Conservation (phyloP, 2,113 vertebrate species). For the Ahaetulla prasina region DNA sequence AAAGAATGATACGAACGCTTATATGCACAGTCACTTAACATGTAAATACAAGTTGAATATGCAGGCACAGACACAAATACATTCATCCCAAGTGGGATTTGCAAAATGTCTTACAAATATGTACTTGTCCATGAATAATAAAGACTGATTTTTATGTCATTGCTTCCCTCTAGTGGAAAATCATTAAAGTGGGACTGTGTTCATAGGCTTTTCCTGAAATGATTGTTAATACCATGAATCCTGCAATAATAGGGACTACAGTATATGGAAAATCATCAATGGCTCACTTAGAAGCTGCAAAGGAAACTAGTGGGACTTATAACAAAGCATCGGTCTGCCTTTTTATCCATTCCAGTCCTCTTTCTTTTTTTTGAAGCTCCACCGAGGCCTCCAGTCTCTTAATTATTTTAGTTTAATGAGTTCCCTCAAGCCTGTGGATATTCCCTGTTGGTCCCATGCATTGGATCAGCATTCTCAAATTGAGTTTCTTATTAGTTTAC, state of each 20-base stretch:
- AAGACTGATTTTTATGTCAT: not conserved
- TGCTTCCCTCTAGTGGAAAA: constrained; percentile 10
- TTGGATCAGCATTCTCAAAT: not conserved
- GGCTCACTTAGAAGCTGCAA: not conserved
- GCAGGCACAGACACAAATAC: not conserved
- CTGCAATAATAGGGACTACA: not conserved
- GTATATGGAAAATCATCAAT: not conserved
- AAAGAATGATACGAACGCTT: not conserved
- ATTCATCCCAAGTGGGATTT: not conserved
- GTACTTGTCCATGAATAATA: not conserved
- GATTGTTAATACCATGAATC: not conserved
- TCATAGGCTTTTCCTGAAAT: not conserved
- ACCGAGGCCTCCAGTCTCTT: not conserved
- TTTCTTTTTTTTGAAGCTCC: not conserved
- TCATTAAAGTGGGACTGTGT: not conserved
- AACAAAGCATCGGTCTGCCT: not conserved
- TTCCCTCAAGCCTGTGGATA: not conserved
- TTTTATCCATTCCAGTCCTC: not conserved
- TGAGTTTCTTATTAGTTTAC: not conserved
- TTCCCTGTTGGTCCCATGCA: not conserved
- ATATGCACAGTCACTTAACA: not conserved
- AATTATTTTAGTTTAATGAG: not conserved
- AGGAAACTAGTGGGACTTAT: not conserved
- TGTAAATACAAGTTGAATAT: not conserved
- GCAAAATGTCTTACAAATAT: not conserved